phyloP scores from a whole-genome alignment of 2,888 invertebrate genomes.

The Drosophila pseudotakahashii region DNA sequence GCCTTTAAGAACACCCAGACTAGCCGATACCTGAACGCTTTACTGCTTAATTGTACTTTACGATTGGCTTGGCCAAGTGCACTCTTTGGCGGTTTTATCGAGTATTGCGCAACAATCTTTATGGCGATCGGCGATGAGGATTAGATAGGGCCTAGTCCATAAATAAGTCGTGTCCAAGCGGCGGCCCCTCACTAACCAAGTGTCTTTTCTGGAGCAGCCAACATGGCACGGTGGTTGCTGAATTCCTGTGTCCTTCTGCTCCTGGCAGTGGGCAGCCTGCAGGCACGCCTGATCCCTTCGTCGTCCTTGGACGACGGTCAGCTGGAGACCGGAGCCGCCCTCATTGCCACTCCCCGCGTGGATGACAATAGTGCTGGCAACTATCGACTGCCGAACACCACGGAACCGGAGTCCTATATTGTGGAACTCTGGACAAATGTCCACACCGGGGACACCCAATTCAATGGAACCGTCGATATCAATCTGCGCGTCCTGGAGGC shows the following conservation, averaged over 20 bases:
- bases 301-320: conserved; percentile 39
- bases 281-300: conserved; percentile 46
- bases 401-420: conserved; percentile 86
- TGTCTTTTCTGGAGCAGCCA: conserved; percentile 24
- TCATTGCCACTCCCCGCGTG: conserved; percentile 34
- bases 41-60: conserved; percentile 13
- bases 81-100: conserved; percentile 30
- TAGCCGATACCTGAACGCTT: conserved; percentile 15
- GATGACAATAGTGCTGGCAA: conserved; percentile 53
- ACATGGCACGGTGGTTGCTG: conserved; percentile 52
- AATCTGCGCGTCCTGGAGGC: conserved; percentile 54
- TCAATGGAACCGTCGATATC: conserved; percentile 72
- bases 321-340: conserved; percentile 46
- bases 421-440: conserved; percentile 75
- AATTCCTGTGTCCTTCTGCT: conserved; percentile 41
- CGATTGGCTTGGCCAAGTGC: conserved; percentile 5
- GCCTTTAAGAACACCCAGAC: neutral
- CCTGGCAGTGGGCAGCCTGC: conserved; percentile 39
- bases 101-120: conserved; percentile 50
- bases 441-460: conserved; percentile 60
- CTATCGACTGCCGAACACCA: conserved; percentile 86
- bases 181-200: conserved; percentile 18
- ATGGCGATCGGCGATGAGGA: conserved; percentile 35
- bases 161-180: conserved; percentile 41
- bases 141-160: conserved; percentile 49